Evolutionary conservation across 2,113 vertebrate genomes (phyloP).

Genomic region (Osmerus mordax): DNA sequence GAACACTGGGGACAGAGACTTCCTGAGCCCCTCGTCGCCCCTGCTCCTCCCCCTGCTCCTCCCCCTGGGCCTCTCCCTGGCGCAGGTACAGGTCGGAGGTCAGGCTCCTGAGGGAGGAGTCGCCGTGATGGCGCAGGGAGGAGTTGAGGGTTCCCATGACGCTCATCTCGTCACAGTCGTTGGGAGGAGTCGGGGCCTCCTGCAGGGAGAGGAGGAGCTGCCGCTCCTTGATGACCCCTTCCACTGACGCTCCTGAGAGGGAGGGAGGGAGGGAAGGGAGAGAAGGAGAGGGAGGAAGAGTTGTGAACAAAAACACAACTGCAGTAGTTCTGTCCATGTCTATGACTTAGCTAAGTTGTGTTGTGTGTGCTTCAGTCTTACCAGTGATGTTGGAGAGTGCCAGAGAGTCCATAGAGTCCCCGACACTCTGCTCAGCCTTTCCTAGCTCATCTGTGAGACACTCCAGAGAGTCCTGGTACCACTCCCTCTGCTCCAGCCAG

Average conservation of each 20-base stretch:
- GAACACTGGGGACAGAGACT: constrained; percentile 71
- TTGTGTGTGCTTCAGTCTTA: constrained; percentile 54
- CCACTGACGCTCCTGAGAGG: constrained; percentile 83
- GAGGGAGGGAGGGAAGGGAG: constrained; percentile 7
- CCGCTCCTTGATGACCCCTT: constrained; percentile 82
- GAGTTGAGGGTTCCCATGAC: constrained; percentile 96
- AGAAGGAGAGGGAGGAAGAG: neutral
- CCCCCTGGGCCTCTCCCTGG: constrained; percentile 29
- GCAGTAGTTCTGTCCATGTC: neutral
- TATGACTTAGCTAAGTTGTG: neutral
- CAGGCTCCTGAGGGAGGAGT: constrained; percentile 81
- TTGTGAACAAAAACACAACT: neutral
- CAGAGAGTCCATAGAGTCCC: constrained; percentile 92
- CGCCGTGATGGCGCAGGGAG: constrained; percentile 86
- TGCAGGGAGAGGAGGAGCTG: constrained; percentile 80
- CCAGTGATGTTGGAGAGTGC: constrained; percentile 96
- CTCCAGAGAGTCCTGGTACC: constrained; percentile 90
- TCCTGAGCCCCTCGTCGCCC: constrained; percentile 22
- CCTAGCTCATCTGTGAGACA: constrained; percentile 86
- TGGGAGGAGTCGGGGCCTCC: constrained; percentile 68
- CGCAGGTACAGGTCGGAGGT: constrained; percentile 75
- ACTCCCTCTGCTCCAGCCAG: constrained; percentile 75
- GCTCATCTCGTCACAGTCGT: constrained; percentile 93
- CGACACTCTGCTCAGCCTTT: constrained; percentile 81
- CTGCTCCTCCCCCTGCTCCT: constrained; percentile 20